These are phyloP conservation scores for Crotophaga sulcirostris DNA, from an alignment of 2,113 vertebrate species.

Conservation along the genomic window DNA sequence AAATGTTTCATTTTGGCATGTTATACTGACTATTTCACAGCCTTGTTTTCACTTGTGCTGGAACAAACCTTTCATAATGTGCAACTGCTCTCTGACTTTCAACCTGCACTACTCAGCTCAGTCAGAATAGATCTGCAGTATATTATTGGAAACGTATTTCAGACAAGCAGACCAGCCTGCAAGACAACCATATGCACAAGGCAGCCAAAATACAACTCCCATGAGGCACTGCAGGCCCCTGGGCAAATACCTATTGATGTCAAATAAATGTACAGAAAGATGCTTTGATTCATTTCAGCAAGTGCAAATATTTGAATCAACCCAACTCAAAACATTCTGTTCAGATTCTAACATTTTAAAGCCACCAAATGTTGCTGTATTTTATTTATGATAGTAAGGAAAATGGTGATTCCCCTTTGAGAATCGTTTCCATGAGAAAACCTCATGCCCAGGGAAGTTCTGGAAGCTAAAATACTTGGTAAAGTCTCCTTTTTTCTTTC, in stretches of 20 bases:
- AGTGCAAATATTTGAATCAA: conserved; percentile 22
- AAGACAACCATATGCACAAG: rapidly evolving
- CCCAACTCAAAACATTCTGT: conserved; percentile 30
- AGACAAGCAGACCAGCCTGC: not conserved
- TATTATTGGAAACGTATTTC: not conserved
- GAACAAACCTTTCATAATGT: not conserved
- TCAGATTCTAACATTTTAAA: not conserved
- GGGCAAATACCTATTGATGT: not conserved
- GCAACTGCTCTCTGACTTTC: not conserved
- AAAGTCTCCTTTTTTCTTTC: not conserved
- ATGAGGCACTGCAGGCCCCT: not conserved
- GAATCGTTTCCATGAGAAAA: not conserved
- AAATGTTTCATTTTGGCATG: not conserved
- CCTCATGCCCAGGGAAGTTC: not conserved
- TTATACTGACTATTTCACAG: not conserved
- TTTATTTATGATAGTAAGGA: not conserved
- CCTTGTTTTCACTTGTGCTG: not conserved
- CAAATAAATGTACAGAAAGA: not conserved
- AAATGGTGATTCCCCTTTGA: not conserved
- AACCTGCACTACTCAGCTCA: not conserved
- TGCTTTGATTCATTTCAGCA: conserved; percentile 19
- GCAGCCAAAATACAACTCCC: conserved; percentile 8
- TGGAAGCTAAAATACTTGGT: not conserved
- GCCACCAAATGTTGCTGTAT: not conserved
- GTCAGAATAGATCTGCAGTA: not conserved